These are phyloP conservation scores for Neogale vison DNA, from an alignment of 2,113 vertebrate species.

Conservation along the genomic window DNA sequence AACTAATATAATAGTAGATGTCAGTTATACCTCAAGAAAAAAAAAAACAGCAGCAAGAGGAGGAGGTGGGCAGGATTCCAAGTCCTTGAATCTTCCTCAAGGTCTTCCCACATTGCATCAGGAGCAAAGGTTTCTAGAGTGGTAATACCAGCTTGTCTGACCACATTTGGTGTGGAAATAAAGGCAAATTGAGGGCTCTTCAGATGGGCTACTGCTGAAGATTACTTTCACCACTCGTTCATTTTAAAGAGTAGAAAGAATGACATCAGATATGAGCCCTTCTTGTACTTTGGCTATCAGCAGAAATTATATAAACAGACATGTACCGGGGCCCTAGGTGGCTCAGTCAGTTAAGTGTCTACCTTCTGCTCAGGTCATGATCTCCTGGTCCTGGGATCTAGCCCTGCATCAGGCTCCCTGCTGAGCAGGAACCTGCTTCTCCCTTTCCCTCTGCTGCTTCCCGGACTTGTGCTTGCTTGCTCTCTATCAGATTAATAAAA, in stretches of 20 bases:
- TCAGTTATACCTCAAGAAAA: not conserved
- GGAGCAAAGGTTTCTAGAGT: not conserved
- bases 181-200: not conserved
- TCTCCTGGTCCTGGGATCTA: not conserved
- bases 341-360: not conserved
- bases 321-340: not conserved
- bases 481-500: not conserved
- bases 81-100: not conserved
- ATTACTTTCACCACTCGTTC: not conserved
- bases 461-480: not conserved
- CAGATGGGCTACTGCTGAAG: not conserved
- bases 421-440: not conserved
- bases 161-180: not conserved
- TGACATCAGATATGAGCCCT: not conserved
- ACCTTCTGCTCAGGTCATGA: not conserved
- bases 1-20: not conserved
- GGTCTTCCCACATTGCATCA: not conserved
- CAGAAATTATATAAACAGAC: not conserved
- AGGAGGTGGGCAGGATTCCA: not conserved
- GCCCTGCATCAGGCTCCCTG: rapidly evolving
- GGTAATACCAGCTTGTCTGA: no score
- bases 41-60: not conserved
- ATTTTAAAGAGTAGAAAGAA: not conserved
- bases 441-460: not conserved
- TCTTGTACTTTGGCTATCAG: not conserved